A percentile compares a stretch with the other conserved stretches of the same genome.
Conservation (phyloP, 2,113 vertebrate species). For the Danio rerio region GRCz12tu NC_133194.1:2938501-2939000, state of each 20-base stretch:
- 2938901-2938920: too few relatives aligned
- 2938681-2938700: slow-evolving; percentile 9
- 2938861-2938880: neutral
- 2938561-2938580: neutral
- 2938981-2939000: too few relatives aligned
- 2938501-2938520: too few relatives aligned
- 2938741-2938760: neutral
- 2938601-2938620: neutral
- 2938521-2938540: too few relatives aligned
- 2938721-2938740: neutral
- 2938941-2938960: too few relatives aligned
- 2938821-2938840: neutral
- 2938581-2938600: neutral
- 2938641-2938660: slow-evolving; percentile 3
- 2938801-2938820: neutral
- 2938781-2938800: neutral
- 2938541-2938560: too few relatives aligned
- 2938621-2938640: neutral
- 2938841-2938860: neutral
- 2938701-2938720: neutral
- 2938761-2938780: neutral
- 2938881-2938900: neutral
- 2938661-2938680: neutral
- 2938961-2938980: too few relatives aligned
- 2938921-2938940: too few relatives aligned